phyloP scores from a whole-genome alignment of 2,888 invertebrate genomes.

The Lasioglossum malachurum region DNA sequence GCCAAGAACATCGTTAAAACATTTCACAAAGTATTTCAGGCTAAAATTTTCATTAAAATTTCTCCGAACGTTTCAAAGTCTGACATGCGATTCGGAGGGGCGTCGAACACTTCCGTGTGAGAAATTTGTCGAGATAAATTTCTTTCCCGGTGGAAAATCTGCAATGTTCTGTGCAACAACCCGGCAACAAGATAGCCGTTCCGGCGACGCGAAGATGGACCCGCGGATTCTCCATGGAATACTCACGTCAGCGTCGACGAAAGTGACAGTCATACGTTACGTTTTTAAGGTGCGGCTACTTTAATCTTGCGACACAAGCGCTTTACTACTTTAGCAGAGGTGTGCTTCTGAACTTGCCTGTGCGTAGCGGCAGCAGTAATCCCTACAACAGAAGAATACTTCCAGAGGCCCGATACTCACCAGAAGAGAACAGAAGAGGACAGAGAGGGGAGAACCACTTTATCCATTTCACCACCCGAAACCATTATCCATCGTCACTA shows the following conservation, averaged over 20 bases:
- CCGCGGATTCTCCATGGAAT: slow-evolving; percentile 62
- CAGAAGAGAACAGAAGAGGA: slow-evolving; percentile 60
- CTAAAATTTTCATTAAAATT: not conserved
- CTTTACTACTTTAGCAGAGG: slow-evolving; percentile 78
- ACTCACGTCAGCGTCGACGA: slow-evolving; percentile 71
- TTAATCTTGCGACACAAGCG: slow-evolving; percentile 79
- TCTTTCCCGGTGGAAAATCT: not conserved
- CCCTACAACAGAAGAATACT: slow-evolving; percentile 85
- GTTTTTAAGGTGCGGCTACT: slow-evolving; percentile 77
- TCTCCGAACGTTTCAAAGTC: not conserved
- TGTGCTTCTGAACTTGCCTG: slow-evolving; percentile 84
- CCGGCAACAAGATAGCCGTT: not conserved
- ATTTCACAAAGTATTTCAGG: not conserved
- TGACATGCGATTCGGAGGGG: not conserved
- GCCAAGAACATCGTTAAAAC: not conserved
- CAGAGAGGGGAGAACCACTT: slow-evolving; percentile 42
- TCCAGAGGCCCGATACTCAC: slow-evolving; percentile 81
- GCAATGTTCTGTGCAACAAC: not conserved
- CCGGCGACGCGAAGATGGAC: slow-evolving; percentile 27
- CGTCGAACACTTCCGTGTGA: not conserved
- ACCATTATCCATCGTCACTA: slow-evolving; percentile 41
- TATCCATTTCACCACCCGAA: slow-evolving; percentile 47
- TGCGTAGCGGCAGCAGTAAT: slow-evolving; percentile 83
- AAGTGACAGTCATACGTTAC: slow-evolving; percentile 73
- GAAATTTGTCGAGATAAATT: not conserved